Evolutionary conservation across 2,888 invertebrate genomes (phyloP).

Genomic region (Stenodema calcarata): DNA sequence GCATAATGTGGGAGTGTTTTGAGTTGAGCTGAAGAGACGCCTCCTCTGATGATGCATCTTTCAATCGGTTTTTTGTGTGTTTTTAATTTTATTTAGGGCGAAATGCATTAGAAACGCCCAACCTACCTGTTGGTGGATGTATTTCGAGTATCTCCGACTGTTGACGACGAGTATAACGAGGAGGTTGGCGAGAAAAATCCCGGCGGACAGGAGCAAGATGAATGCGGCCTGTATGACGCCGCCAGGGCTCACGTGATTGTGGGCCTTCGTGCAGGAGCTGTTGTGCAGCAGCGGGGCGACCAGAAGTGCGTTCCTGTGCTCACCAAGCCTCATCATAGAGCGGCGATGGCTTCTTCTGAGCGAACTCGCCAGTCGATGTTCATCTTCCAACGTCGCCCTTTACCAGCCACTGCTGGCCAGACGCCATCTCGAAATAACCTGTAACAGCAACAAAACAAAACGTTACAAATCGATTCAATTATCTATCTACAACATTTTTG

Average conservation of each 20-base stretch:
- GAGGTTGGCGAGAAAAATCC: slow-evolving; percentile 80
- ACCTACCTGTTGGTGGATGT: slow-evolving; percentile 84
- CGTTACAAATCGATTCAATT: neutral
- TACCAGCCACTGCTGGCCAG: neutral
- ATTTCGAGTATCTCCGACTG: slow-evolving; percentile 74
- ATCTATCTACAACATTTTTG: too few species aligned
- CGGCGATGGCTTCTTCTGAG: neutral
- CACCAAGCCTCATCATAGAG: slow-evolving; percentile 23
- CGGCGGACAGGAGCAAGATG: slow-evolving; percentile 77
- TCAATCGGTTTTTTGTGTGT: too few species aligned
- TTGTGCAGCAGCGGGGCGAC: slow-evolving; percentile 82
- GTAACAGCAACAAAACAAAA: neutral
- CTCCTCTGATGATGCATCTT: too few species aligned
- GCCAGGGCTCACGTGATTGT: slow-evolving; percentile 67
- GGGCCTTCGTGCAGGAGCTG: slow-evolving; percentile 80
- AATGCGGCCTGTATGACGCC: slow-evolving; percentile 79
- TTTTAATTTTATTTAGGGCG: too few species aligned
- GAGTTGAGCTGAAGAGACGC: too few species aligned
- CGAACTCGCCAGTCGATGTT: neutral
- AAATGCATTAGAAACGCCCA: neutral
- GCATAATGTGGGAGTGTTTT: too few species aligned
- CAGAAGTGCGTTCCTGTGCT: slow-evolving; percentile 68
- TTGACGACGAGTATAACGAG: slow-evolving; percentile 83
- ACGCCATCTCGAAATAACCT: neutral
- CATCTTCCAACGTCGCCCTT: neutral